phyloP scores from a whole-genome alignment of 2,797 vertebrate species.

The Borostomias antarcticus region DNA sequence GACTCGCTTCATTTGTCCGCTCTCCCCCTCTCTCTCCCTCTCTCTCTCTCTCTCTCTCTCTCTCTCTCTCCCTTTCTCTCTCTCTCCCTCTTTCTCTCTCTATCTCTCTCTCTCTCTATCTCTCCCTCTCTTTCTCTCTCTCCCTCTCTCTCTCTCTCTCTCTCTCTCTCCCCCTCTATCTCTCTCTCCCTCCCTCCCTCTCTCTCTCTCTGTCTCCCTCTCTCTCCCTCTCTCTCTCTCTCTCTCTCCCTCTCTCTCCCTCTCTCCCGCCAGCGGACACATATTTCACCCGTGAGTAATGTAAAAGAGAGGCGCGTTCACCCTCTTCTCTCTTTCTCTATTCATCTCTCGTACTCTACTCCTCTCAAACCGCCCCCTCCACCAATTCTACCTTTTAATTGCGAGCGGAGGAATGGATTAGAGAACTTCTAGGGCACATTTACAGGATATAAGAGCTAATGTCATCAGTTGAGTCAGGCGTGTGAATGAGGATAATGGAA shows the following conservation, averaged over 20 bases:
- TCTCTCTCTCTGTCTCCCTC: conserved; percentile 39
- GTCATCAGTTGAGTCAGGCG: not conserved
- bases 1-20: conserved; percentile 58
- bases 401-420: too few relatives aligned
- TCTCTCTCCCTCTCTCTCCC: not conserved
- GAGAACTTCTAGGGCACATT: too few relatives aligned
- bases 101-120: not conserved
- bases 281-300: conserved; percentile 64
- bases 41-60: conserved; percentile 40
- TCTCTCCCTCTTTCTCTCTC: not conserved
- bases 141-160: not conserved
- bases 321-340: not conserved
- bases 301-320: conserved; percentile 17
- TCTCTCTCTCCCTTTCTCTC: conserved; percentile 19
- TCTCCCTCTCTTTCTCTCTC: not conserved
- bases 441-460: too few relatives aligned
- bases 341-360: not conserved
- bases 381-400: not conserved
- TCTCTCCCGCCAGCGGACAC: conserved; percentile 31
- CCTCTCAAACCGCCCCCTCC: not conserved
- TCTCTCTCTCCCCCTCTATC: conserved; percentile 52
- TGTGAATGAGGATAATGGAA: conserved; percentile 13
- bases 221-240: not conserved
- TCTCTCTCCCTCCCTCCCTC: conserved; percentile 19
- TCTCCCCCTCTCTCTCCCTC: conserved; percentile 34